Evolutionary conservation across 2,888 invertebrate genomes (phyloP), one percentile per base, ranked within the genome.

Genomic region (Eueremaeus valkanovi): DNA sequence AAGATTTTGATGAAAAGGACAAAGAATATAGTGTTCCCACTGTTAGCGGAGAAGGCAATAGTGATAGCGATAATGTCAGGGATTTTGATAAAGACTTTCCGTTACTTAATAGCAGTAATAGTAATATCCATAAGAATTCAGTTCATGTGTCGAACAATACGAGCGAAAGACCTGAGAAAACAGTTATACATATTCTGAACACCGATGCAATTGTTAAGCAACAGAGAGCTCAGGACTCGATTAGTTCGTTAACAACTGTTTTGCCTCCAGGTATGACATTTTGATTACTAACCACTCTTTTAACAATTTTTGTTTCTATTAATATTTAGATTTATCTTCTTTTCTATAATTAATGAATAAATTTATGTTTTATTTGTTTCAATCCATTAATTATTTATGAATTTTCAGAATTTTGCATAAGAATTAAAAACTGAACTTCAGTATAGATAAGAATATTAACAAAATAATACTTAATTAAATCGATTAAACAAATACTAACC

Each of bases 161-260:
- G 18, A 61, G 11, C 29, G 13, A 31, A 9, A 61, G n/a, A 13
- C 16, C 1, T n/a, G 61, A 6, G 61, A 61, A 6, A 61, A 11
- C 31, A 33, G 31, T 8, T 24, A 29, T 16, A 18, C 29, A 11
- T 27, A n/a, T 31, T 13, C 11, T 61, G 16, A 61, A 61, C 11
- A 61, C 61, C 31, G 61, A 61, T 61, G 61, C 31, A 6, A 61
- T 61, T 61, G 61, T 61, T 11, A 61, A 61, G 27, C 29, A 61
- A 29, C 29, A 61, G 27, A 61, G 61, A 61, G 61, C 61, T 61
- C 29, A 61, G n/a, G 61, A 61, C 61, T 29, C 61, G 3, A 24
- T 61, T 33, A 61, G 18, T 61, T 55, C 55, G 21, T 55, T 55
- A 24, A 61, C 29, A 18, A 61, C 61, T 61, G 31, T 31, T 24